These are phyloP conservation scores for Lasioglossum villosulum DNA, from an alignment of 2,888 invertebrate genomes.

Conservation along the genomic window DNA sequence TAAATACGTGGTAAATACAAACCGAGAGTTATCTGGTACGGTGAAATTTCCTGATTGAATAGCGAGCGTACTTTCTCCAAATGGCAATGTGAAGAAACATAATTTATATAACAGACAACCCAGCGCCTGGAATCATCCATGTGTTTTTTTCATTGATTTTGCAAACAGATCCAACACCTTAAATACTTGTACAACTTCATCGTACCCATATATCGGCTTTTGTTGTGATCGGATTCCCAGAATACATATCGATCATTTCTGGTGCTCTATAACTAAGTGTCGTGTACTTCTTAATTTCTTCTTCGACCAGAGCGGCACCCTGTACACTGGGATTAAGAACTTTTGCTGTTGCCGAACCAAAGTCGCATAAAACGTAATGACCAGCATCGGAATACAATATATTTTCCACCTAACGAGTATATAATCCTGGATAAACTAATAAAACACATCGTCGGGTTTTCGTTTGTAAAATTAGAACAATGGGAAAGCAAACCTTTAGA, in stretches of 20 bases:
- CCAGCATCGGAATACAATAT: slow-evolving; percentile 92
- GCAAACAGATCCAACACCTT: not conserved
- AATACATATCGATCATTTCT: slow-evolving; percentile 97
- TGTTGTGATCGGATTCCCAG: slow-evolving; percentile 92
- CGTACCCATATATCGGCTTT: slow-evolving; percentile 95
- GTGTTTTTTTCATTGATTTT: not conserved
- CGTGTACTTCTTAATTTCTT: slow-evolving; percentile 95
- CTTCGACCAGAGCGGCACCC: slow-evolving; percentile 90
- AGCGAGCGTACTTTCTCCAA: slow-evolving; percentile 96
- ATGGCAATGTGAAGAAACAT: slow-evolving; percentile 95
- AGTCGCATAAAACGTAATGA: slow-evolving; percentile 95
- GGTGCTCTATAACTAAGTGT: slow-evolving; percentile 95
- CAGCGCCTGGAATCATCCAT: slow-evolving; percentile 87
- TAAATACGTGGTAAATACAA: slow-evolving; percentile 70
- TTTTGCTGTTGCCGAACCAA: slow-evolving; percentile 96
- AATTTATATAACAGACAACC: slow-evolving; percentile 95
- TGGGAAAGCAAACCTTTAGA: slow-evolving; percentile 88
- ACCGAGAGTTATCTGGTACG: slow-evolving; percentile 92
- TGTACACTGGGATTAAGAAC: slow-evolving; percentile 89
- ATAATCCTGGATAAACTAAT: slow-evolving; percentile 3
- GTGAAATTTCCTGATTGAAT: slow-evolving; percentile 95
- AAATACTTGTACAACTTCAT: slow-evolving; percentile 31
- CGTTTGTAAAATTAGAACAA: not conserved
- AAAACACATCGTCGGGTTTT: not conserved
- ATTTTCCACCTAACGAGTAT: slow-evolving; percentile 90